phyloP scores from a whole-genome alignment of 2,797 vertebrate genomes.

The Coccyzus lansbergi region DNA sequence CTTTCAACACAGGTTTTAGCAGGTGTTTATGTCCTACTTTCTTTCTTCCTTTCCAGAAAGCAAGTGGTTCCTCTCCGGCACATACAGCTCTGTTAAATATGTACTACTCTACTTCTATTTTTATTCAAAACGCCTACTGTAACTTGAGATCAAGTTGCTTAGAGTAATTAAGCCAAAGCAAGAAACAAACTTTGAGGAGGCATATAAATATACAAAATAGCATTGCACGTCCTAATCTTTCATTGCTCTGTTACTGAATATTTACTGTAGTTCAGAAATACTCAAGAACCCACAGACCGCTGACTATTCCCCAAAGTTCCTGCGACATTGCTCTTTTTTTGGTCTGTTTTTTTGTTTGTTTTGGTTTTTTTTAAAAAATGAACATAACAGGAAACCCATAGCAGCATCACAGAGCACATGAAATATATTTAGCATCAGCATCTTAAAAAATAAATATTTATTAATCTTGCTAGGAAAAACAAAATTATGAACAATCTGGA shows the following conservation, averaged over 20 bases:
- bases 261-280: slow-evolving; percentile 30
- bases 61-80: neutral
- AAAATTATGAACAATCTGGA: neutral
- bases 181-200: neutral
- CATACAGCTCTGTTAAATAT: neutral
- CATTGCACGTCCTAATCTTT: neutral
- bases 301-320: neutral
- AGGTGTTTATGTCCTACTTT: neutral
- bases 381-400: slow-evolving; percentile 42
- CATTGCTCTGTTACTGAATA: neutral
- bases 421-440: slow-evolving; percentile 41
- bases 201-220: neutral
- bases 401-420: neutral
- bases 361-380: neutral
- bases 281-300: neutral
- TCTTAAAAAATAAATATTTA: slow-evolving; percentile 20
- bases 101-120: neutral
- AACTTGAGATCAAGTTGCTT: slow-evolving; percentile 1
- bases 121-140: neutral
- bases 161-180: slow-evolving; percentile 2
- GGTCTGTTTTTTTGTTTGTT: neutral
- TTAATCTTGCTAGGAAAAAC: neutral
- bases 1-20: neutral
- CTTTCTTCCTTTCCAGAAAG: neutral
- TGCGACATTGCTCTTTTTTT: neutral